These are phyloP conservation scores for Poecile atricapillus DNA, from an alignment of 2,113 vertebrate genomes.

Conservation along the genomic window DNA sequence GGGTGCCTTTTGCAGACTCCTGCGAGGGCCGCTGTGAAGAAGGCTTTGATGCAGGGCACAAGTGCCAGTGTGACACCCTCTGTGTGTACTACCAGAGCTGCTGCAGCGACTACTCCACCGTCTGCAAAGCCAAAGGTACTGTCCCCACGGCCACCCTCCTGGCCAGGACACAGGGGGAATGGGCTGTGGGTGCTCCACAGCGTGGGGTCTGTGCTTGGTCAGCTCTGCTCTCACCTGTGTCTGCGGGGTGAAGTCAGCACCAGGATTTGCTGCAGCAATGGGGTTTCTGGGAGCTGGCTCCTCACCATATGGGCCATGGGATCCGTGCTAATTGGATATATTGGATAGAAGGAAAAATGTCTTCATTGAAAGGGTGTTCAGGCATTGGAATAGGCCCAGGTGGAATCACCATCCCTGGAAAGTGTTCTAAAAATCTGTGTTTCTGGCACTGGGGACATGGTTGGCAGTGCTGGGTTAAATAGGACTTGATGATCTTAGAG, in stretches of 20 bases:
- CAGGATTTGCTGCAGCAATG: background rate
- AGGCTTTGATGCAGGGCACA: slow-evolving; percentile 75
- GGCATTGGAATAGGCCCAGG: background rate
- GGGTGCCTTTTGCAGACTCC: slow-evolving; percentile 75
- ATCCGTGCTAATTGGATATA: accelerated
- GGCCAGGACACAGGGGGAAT: background rate
- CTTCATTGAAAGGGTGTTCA: background rate
- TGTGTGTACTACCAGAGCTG: slow-evolving; percentile 93
- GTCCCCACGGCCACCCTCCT: accelerated
- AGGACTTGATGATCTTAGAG: background rate
- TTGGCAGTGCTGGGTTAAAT: background rate
- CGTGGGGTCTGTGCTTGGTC: accelerated
- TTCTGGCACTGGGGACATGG: background rate
- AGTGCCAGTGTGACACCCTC: slow-evolving; percentile 92
- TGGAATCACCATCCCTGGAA: background rate
- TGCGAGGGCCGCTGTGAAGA: slow-evolving; percentile 82
- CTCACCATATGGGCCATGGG: accelerated
- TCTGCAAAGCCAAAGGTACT: slow-evolving; percentile 82
- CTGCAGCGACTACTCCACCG: slow-evolving; percentile 79
- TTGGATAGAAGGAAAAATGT: background rate
- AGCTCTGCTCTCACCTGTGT: background rate
- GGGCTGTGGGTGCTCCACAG: background rate
- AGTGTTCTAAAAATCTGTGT: accelerated
- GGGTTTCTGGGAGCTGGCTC: background rate
- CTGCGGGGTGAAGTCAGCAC: background rate